phyloP scores from a whole-genome alignment of 2,888 invertebrate species.

The Lasius platythorax region DNA sequence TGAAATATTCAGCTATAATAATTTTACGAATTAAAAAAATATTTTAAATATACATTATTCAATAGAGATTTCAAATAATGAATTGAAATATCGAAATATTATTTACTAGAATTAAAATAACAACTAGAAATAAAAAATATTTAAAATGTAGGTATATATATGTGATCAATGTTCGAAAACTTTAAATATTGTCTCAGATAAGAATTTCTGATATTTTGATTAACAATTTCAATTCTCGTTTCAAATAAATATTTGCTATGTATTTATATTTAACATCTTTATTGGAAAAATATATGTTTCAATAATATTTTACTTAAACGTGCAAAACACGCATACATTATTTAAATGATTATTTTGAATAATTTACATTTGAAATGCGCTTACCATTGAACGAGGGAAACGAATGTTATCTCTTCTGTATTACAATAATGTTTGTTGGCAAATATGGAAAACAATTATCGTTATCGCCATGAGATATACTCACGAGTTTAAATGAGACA shows the following conservation, averaged over 20 bases:
- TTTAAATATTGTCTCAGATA: background rate
- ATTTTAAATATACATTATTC: background rate
- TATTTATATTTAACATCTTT: background rate
- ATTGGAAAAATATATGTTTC: background rate
- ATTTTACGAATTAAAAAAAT: background rate
- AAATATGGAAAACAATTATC: background rate
- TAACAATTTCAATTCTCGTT: background rate
- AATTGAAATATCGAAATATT: background rate
- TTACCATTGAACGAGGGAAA: background rate
- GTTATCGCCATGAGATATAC: background rate
- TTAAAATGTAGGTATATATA: too few relatives aligned
- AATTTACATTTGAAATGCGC: background rate
- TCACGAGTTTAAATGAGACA: conserved; percentile 39
- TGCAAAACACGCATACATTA: background rate
- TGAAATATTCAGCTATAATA: background rate
- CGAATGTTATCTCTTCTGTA: background rate
- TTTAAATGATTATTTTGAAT: background rate
- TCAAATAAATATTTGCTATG: background rate
- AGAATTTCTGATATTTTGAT: background rate
- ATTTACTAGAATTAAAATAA: background rate
- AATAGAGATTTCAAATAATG: background rate
- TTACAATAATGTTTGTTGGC: background rate
- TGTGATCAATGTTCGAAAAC: background rate
- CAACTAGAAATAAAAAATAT: background rate
- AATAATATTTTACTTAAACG: background rate